Evolutionary conservation across 2,113 vertebrate genomes (phyloP), one percentile per base, ranked within the genome.

Genomic region (Pluvialis apricaria): DNA sequence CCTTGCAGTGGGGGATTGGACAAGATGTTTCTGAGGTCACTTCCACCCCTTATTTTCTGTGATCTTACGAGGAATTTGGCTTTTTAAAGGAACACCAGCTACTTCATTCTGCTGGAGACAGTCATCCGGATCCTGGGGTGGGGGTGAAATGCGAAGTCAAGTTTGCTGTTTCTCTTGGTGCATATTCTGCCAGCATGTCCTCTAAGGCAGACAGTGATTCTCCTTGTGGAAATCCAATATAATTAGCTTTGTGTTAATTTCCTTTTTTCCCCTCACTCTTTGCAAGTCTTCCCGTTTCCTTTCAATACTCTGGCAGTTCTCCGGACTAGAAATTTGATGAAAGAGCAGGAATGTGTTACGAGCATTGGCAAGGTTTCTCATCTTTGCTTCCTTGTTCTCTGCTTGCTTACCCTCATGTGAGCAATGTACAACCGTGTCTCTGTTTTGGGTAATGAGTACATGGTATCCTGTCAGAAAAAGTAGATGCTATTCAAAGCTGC

Each of bases 291-390:
- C 45, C 4, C 1, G 6, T 68, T 66, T 86, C 49, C 18, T 78
- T 86, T 76, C 65, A 78, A 24, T 44, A 36, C 38, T 26, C 75
- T 94, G 94, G 73, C 88, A 69, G 66, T 24, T 92, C 73, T 90
- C 77, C 87, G 89, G 89, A 29, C 44, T 28, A 85, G 45, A 70
- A 58, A 73, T 68, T 5, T 93, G 61, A 88, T 80, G 82, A 64
- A 95, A 93, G 61, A 91, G 49, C 32, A 82, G 69, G 66, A 52
- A 38, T 42, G 92, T 58, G 76, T 76, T 90, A 85, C 1, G 11
- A 87, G 24, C 52, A n/a, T 15, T 78, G 82, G 54, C 68, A 80
- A 76, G 24, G 49, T 42, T 95, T 90, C 66, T 89, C 49, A 40
- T 70, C 31, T 92, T 68, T 38, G 20, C 45, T 47, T 71, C 38